These are phyloP conservation scores for Pyrgilauda ruficollis DNA, from an alignment of 2,113 vertebrate species.

Conservation along the genomic window DNA sequence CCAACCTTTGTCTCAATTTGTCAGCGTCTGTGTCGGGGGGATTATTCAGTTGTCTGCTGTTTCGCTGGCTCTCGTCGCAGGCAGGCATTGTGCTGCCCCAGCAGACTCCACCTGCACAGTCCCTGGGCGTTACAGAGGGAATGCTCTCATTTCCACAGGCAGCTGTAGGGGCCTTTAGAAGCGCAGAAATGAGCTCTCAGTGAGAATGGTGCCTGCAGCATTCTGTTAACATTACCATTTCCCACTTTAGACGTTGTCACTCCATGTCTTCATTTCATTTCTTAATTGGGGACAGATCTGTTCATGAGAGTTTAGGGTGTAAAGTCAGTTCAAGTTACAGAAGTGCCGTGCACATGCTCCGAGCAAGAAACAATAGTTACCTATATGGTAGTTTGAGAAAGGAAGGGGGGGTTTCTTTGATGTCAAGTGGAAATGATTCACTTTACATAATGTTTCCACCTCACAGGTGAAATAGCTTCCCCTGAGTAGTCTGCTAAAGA, in stretches of 20 bases:
- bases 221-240: conserved; percentile 30
- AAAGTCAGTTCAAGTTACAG: conserved; percentile 39
- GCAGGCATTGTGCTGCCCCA: neutral
- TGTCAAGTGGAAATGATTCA: conserved; percentile 25
- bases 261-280: conserved; percentile 42
- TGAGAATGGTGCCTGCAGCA: conserved; percentile 43
- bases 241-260: conserved; percentile 49
- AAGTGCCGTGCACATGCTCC: neutral
- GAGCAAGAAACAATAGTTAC: conserved; percentile 25
- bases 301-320: conserved; percentile 36
- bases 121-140: neutral
- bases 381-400: neutral
- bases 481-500: conserved; percentile 28
- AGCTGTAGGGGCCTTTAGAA: conserved; percentile 26
- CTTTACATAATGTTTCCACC: conserved; percentile 42
- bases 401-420: neutral
- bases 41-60: conserved; percentile 18
- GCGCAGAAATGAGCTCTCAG: neutral
- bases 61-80: accelerated
- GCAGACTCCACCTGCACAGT: conserved; percentile 19
- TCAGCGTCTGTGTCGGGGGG: neutral
- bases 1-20: conserved; percentile 40
- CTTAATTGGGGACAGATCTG: conserved; percentile 50
- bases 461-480: conserved; percentile 43
- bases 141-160: neutral